Evolutionary conservation across 2,113 vertebrate species (phyloP).

Genomic region (Mola mola): DNA sequence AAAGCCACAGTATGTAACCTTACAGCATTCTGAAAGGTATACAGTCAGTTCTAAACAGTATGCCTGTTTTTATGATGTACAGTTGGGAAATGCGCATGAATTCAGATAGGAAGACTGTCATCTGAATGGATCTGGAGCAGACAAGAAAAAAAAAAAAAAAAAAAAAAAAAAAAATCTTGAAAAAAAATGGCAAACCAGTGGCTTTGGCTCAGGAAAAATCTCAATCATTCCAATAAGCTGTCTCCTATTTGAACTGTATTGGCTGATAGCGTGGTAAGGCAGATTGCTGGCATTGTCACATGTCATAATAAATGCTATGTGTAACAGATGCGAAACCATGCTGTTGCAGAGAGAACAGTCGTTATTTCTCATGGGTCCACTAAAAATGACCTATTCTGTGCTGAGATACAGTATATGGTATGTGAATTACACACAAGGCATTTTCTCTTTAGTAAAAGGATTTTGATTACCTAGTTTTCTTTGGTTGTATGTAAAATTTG

Average conservation of each 20-base stretch:
- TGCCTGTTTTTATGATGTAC: neutral
- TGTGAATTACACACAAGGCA: slow-evolving; percentile 42
- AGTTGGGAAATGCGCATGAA: neutral
- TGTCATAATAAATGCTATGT: slow-evolving; percentile 42
- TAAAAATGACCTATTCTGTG: slow-evolving; percentile 35
- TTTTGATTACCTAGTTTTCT: slow-evolving; percentile 39
- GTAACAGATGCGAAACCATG: slow-evolving; percentile 39
- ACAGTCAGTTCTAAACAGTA: no score
- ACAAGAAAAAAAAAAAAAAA: no score
- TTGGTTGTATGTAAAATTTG: slow-evolving; percentile 18
- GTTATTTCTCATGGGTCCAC: slow-evolving; percentile 51
- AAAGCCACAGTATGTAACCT: no score
- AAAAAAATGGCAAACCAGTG: slow-evolving; percentile 4
- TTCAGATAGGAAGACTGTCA: slow-evolving; percentile 7
- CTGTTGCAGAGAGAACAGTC: slow-evolving; percentile 26
- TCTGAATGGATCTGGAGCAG: slow-evolving; percentile 9
- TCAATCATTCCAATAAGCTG: slow-evolving; percentile 42
- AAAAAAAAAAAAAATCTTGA: neutral
- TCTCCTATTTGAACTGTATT: slow-evolving; percentile 19
- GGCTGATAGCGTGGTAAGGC: slow-evolving; percentile 4
- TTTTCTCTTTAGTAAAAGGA: slow-evolving; percentile 38
- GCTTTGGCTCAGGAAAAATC: slow-evolving; percentile 20
- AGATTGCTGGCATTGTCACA: slow-evolving; percentile 35
- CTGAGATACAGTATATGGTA: slow-evolving; percentile 18
- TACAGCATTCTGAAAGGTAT: no score